Evolutionary conservation across 30 jellyfish, hydroid and myxozoan species (phyloP), one percentile per base, ranked within the genome.

Genomic region (Nemopilema nomurai): DNA sequence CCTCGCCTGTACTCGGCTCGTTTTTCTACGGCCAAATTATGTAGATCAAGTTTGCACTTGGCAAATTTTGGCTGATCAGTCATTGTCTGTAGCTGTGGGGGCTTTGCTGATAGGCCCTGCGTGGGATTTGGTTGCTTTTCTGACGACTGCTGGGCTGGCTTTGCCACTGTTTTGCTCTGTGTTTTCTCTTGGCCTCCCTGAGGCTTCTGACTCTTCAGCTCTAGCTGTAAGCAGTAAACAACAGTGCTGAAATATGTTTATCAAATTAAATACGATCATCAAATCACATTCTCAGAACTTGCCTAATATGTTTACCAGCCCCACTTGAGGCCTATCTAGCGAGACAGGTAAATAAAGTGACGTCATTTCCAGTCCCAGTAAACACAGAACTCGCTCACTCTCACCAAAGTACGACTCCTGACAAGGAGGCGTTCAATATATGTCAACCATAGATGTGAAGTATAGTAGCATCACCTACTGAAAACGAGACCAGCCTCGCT

Each of bases 31-130:
- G 96, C 91, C 18, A 94, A 83, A 25, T 89, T 74, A 49, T 97
- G 96, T 16, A 89, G 88, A 53, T 90, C 99, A 52, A 90, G 87
- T 73, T 89, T 89, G 68, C 99, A 94, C 79, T 94, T 86, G 51
- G 99, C 99, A 73, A 71, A 94, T 78, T 94, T 94, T 23, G 99
- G 97, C 79, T 94, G 99, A 77, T 94, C 99, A 4, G 96, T 89
- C 96, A 89, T 69, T 0, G 97, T 83, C 19, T 87, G 92, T 32
- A 51, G 96, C 62, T 49, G 95, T 57, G 79, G 92, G 4, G 85
- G 74, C 80, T 57, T 71, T 8, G 25, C 31, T 28, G 30, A 53
- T 1, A 26, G 83, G 4, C 28, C 32, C 69, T 70, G 83, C 78
- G 68, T 19, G 0, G 32, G 84, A 22, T 20, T 32, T 6, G 30